These are phyloP conservation scores for Morpho deidamia DNA, from an alignment of 2,888 invertebrate genomes.

Conservation along the genomic window DNA sequence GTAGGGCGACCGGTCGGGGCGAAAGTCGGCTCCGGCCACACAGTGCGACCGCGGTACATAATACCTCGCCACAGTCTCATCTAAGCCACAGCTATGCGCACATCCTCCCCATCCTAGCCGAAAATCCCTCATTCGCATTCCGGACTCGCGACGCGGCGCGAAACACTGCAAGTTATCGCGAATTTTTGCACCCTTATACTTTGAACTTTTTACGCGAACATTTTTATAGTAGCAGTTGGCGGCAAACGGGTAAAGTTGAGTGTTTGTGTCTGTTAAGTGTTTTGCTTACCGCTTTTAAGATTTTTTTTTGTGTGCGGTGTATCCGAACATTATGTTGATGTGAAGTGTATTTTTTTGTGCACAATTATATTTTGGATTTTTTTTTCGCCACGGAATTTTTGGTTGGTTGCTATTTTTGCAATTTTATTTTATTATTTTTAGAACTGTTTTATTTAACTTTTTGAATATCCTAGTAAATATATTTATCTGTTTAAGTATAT, in stretches of 20 bases:
- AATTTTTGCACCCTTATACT: slow-evolving; percentile 33
- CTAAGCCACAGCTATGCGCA: slow-evolving; percentile 76
- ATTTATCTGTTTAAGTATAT: slow-evolving; percentile 10
- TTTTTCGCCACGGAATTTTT: slow-evolving; percentile 70
- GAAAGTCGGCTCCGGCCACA: slow-evolving; percentile 70
- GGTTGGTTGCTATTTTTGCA: slow-evolving; percentile 59
- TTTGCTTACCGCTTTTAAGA: slow-evolving; percentile 61
- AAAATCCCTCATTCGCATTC: slow-evolving; percentile 57
- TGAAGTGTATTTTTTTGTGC: slow-evolving; percentile 72
- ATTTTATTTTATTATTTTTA: slow-evolving; percentile 30
- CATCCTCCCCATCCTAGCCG: slow-evolving; percentile 75
- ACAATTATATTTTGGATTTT: slow-evolving; percentile 71
- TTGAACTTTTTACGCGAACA: slow-evolving; percentile 37
- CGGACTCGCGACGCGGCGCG: slow-evolving; percentile 64
- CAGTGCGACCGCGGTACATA: slow-evolving; percentile 58
- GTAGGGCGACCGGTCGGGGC: slow-evolving; percentile 77
- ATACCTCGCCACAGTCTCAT: slow-evolving; percentile 70
- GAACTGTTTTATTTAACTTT: slow-evolving; percentile 18
- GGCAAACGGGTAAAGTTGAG: slow-evolving; percentile 73
- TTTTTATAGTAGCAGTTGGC: slow-evolving; percentile 57
- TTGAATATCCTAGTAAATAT: slow-evolving; percentile 1
- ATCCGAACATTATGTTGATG: slow-evolving; percentile 59
- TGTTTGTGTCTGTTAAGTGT: slow-evolving; percentile 64
- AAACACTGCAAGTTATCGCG: slow-evolving; percentile 46
- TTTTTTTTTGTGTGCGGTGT: slow-evolving; percentile 63